Evolutionary conservation across 2,888 invertebrate genomes (phyloP).

Genomic region (Tipula helvola): DNA sequence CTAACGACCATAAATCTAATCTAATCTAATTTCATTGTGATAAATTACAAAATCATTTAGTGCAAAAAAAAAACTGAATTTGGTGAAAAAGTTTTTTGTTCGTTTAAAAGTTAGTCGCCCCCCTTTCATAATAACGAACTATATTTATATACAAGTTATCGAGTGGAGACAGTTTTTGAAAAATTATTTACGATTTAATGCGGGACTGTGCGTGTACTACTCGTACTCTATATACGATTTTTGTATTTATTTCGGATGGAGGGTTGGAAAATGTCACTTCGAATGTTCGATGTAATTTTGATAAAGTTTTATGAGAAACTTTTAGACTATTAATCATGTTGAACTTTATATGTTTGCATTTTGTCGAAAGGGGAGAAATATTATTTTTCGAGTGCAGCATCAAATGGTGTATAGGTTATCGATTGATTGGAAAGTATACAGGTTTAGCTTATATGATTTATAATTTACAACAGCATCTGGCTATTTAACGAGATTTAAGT

Average conservation of each 20-base stretch:
- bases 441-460: too few species aligned
- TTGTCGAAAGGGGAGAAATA: not conserved
- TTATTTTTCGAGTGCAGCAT: not conserved
- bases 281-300: not conserved
- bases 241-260: not conserved
- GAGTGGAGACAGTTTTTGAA: not conserved
- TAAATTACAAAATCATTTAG: not conserved
- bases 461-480: too few species aligned
- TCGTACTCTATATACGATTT: not conserved
- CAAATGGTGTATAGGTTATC: not conserved
- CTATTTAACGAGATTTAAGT: too few species aligned
- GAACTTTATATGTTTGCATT: not conserved
- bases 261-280: not conserved
- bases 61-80: not conserved
- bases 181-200: not conserved
- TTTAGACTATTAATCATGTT: not conserved
- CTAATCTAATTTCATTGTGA: not conserved
- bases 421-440: not conserved
- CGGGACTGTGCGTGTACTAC: not conserved
- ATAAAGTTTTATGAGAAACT: not conserved
- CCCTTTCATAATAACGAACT: not conserved
- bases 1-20: not conserved
- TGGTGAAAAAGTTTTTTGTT: not conserved
- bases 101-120: not conserved
- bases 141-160: not conserved